Evolutionary conservation across 2,113 vertebrate genomes (phyloP).

Genomic region (Albula goreensis): DNA sequence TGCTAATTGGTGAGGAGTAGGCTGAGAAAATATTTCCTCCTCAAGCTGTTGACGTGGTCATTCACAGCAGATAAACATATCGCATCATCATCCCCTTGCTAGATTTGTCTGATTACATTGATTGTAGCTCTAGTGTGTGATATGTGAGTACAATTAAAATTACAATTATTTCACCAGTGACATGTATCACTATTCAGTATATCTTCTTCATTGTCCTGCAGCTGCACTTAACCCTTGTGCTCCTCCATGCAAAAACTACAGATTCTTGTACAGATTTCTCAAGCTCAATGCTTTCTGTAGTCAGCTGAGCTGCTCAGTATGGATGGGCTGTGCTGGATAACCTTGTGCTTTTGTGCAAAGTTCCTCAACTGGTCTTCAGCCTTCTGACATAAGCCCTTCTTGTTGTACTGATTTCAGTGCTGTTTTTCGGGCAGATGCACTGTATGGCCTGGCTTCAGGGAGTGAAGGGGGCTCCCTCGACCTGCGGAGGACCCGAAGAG

Average conservation of each 20-base stretch:
- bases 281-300: no score
- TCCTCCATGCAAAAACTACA: no score
- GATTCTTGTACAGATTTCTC: no score
- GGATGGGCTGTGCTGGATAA: no score
- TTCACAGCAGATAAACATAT: background rate
- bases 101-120: background rate
- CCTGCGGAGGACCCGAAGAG: constrained; percentile 48
- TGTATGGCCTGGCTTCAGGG: constrained; percentile 32
- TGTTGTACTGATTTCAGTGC: background rate
- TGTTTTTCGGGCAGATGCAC: constrained; percentile 40
- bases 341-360: no score
- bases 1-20: background rate
- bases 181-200: no score
- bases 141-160: background rate
- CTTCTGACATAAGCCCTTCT: no score
- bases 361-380: no score
- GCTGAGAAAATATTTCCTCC: background rate
- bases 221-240: background rate
- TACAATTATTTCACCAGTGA: no score
- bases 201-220: background rate
- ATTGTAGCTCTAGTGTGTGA: background rate
- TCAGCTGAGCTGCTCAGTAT: no score
- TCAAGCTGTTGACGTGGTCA: background rate
- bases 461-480: constrained; percentile 30
- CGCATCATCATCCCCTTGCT: background rate